A percentile compares a stretch with the other conserved stretches of the same genome.
These are phyloP conservation scores for Diabrotica undecimpunctata DNA, from an alignment of 1,140 invertebrate species.

Conservation along the genomic window DNA sequence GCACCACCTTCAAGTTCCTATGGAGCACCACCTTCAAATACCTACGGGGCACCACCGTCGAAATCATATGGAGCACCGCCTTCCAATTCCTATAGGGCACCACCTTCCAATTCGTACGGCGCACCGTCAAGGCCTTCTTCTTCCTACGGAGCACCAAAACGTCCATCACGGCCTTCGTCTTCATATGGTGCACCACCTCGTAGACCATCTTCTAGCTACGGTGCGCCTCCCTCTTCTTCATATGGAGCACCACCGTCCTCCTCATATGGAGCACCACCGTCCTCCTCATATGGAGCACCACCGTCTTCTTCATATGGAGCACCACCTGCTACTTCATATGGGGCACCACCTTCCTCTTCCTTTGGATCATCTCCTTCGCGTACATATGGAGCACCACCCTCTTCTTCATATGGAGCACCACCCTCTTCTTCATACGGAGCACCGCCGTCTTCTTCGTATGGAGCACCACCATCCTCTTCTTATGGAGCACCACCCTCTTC, in stretches of 20 bases:
- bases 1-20: slow-evolving; percentile 37
- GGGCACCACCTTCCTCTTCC: slow-evolving; percentile 43
- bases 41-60: slow-evolving; percentile 35
- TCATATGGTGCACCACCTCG: slow-evolving; percentile 41
- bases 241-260: slow-evolving; percentile 33
- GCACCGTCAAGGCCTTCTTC: slow-evolving; percentile 33
- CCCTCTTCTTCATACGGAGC: slow-evolving; percentile 47
- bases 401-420: slow-evolving; percentile 13
- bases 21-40: slow-evolving; percentile 29
- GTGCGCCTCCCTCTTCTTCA: slow-evolving; percentile 39
- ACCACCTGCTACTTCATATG: slow-evolving; percentile 36
- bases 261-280: slow-evolving; percentile 36
- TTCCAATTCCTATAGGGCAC: slow-evolving; percentile 35
- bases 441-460: slow-evolving; percentile 33
- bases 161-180: slow-evolving; percentile 32
- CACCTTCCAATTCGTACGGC: slow-evolving; percentile 36
- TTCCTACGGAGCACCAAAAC: slow-evolving; percentile 28
- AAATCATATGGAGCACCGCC: slow-evolving; percentile 44
- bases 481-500: slow-evolving; percentile 25
- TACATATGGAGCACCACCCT: slow-evolving; percentile 46
- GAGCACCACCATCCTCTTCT: slow-evolving; percentile 25
- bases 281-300: slow-evolving; percentile 43
- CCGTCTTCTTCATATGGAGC: slow-evolving; percentile 36
- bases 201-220: slow-evolving; percentile 21
- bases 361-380: slow-evolving; percentile 48